Percentiles rank a stretch among this genome's conserved stretches.
These are phyloP conservation scores for Drosophila picticornis DNA, from an alignment of 2,888 invertebrate genomes.

Conservation along the genomic window DNA sequence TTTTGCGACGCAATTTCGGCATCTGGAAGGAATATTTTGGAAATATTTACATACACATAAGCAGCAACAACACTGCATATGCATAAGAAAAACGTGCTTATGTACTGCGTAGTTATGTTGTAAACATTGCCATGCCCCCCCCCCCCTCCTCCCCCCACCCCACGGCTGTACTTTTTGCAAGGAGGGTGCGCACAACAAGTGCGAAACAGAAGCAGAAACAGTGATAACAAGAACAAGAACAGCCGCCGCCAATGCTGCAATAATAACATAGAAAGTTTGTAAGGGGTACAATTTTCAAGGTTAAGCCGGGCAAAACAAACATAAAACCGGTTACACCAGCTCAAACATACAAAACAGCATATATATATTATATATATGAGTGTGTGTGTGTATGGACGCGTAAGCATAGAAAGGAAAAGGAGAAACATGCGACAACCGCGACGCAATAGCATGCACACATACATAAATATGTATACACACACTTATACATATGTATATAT, in stretches of 20 bases:
- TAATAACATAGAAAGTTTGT: conserved; percentile 64
- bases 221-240: conserved; percentile 45
- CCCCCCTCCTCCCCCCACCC: conserved; percentile 1
- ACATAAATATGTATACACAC: background rate
- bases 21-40: conserved; percentile 23
- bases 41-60: conserved; percentile 31
- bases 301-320: conserved; percentile 83
- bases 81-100: background rate
- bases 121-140: conserved; percentile 28
- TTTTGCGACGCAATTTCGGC: conserved; percentile 74
- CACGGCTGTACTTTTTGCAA: background rate
- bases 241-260: conserved; percentile 40
- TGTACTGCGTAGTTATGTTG: conserved; percentile 14
- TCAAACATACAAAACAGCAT: background rate
- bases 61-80: conserved; percentile 24
- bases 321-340: conserved; percentile 75
- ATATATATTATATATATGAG: background rate
- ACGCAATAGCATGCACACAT: conserved; percentile 47
- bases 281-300: conserved; percentile 76
- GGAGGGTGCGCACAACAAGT: conserved; percentile 63
- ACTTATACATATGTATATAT: background rate
- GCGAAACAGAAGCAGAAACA: conserved; percentile 50
- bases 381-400: conserved; percentile 3
- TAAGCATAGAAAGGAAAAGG: conserved; percentile 8
- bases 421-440: conserved; percentile 29